Evolutionary conservation across 2,113 vertebrate species (phyloP).

Genomic region (Phalacrocorax pelagicus): DNA sequence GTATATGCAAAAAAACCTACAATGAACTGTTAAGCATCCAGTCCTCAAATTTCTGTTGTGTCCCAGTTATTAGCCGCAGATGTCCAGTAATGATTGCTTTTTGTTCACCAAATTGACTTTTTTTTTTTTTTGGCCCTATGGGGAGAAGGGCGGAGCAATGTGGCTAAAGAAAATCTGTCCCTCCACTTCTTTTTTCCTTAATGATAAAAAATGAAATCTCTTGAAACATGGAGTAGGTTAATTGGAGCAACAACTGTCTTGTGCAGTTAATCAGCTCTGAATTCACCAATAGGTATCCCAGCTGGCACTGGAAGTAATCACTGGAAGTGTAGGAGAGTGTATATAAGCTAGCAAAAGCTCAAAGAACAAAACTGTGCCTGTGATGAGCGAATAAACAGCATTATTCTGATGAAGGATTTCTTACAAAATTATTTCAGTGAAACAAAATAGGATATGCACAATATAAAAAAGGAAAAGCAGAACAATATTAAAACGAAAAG

Average conservation of each 20-base stretch:
- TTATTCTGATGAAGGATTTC: constrained; percentile 27
- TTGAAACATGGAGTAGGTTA: constrained; percentile 39
- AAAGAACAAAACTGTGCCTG: constrained; percentile 17
- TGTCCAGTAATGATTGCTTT: neutral
- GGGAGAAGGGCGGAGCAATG: neutral
- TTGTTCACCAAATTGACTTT: constrained; percentile 34
- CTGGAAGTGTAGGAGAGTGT: constrained; percentile 27
- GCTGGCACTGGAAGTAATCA: constrained; percentile 44
- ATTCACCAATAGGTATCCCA: constrained; percentile 51
- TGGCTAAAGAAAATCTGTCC: neutral
- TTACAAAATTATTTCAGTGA: constrained; percentile 25
- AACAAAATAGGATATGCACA: constrained; percentile 9
- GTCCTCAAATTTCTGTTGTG: neutral
- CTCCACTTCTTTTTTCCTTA: constrained; percentile 40
- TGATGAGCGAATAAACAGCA: constrained; percentile 23
- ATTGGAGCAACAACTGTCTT: constrained; percentile 46
- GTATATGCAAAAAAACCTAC: neutral
- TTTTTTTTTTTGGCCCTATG: neutral
- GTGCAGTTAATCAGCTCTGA: constrained; percentile 53
- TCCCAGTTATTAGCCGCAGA: constrained; percentile 20
- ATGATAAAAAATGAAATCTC: constrained; percentile 35
- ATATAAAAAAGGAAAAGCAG: neutral
- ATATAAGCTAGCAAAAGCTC: constrained; percentile 15
- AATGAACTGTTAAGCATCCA: neutral
- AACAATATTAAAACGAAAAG: constrained; percentile 25